Evolutionary conservation across 2,113 vertebrate genomes (phyloP).

Genomic region (Xerus inauris): DNA sequence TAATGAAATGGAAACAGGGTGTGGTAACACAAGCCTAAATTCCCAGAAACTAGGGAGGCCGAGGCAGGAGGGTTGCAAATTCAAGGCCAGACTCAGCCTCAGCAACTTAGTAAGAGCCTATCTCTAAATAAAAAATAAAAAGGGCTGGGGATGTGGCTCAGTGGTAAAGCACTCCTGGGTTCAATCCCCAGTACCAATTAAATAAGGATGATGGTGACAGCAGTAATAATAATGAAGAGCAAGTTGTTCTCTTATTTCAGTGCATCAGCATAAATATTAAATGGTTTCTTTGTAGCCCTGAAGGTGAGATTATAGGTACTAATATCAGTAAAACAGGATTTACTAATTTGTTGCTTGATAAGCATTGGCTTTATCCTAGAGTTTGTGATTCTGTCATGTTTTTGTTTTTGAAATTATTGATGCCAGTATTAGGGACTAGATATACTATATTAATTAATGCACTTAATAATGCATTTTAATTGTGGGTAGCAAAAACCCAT

Average conservation of each 20-base stretch:
- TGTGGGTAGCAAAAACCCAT: not conserved
- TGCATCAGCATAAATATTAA: not conserved
- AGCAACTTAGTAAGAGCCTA: no score
- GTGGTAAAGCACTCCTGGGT: no score
- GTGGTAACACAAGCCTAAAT: no score
- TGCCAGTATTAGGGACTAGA: not conserved
- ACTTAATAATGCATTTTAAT: not conserved
- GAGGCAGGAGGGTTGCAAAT: no score
- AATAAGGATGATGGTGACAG: no score
- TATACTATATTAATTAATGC: not conserved
- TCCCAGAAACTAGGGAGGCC: no score
- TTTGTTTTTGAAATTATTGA: not conserved
- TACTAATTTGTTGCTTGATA: not conserved
- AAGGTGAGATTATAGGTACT: not conserved
- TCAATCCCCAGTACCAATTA: no score
- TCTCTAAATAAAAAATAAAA: no score
- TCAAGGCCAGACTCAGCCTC: no score
- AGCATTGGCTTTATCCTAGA: not conserved
- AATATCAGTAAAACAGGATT: not conserved
- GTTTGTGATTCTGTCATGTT: not conserved
- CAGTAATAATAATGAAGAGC: not conserved
- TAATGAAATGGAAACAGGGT: not conserved
- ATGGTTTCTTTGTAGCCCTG: not conserved
- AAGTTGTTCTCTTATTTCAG: not conserved
- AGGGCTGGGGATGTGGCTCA: no score